Base-by-base conservation (phyloP, 2,113 vertebrate species). In the Brienomyrus brachyistius region DNA sequence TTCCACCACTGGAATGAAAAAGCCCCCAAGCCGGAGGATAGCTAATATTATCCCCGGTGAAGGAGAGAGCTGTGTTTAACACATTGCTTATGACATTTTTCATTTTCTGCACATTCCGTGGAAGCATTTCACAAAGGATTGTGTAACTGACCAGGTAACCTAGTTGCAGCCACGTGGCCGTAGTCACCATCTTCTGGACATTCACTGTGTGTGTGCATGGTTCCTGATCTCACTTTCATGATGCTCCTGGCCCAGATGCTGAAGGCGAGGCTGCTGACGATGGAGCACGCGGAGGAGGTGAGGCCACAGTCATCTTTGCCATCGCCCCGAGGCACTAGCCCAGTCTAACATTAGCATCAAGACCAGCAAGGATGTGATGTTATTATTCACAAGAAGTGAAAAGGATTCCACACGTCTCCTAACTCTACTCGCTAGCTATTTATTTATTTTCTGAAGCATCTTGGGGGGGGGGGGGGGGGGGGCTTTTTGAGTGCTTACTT, bases 281-380 rank as follows among this genome's bases (percentile, higher is more conserved):
- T 15, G 84, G 70, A 43, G 31, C 15, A 17, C 89, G 89, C 2
- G 90, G 88, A 56, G 82, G 66, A 17, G 90, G 92, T 91, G 90
- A 92, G 88, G 6, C 48, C 10, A 19, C 23, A 47, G 51, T 17
- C 21, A 51, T 47, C 80, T 19, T 5, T 23, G 43, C 43, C 43
- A 19, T 47, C 21, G 0, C 8, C 40, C 40, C 21, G 1, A 84
- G 21, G 23, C 40, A 21, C 40, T 43, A n/a, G 43, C 43, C 82
- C 40, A 84, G 45, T 3, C 82, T 10, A 48, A 23, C 6, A 4
- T 43, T 21, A 47, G 82, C 82, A 48, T 47, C 19, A 23, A 84
- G 40, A 48, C 45, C 45, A n/a, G 45, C 43, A 48, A 84, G 35
- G 74, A 43, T 0, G 43, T 83, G 21, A 10, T 83, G 19, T 48